Base-by-base conservation (phyloP, 1,140 invertebrate species). In the Schlechtendalia chinensis region DNA sequence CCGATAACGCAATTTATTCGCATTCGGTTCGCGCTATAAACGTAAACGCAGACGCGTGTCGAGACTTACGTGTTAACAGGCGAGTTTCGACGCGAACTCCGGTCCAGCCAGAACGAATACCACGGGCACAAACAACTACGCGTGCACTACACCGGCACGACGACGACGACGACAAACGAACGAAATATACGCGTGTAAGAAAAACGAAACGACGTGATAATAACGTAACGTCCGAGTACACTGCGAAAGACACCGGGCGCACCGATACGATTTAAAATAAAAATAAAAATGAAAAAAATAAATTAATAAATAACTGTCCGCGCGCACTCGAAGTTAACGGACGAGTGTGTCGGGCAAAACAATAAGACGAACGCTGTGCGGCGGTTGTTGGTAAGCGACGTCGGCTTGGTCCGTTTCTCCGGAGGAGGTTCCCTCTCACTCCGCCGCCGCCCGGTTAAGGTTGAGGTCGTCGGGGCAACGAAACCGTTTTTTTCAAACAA, bases 401-500 rank as follows among this genome's bases (percentile, higher is more conserved):
- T 10, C 54, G 24, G 29, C 54, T 17, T 16, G 19, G 74, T 63
- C 12, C 74, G 47, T 79, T 79, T 79, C 74, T 79, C 74, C 58
- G n/a, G 16, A 58, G 39, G 56, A 59, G 16, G 56, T 59, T 79
- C 58, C 74, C 74, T 79, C 74, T 79, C 74, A 79, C 74, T 79
- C 54, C 22, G 58, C 24, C 39, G 56, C 32, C 32, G 32, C 3
- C 32, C 58, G 74, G 74, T 79, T 79, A 79, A 79, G 74, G 74
- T 79, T 79, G 74, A 79, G 74, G 74, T 79, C 74, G 56, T 79
- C 47, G 61, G n/a, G 50, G 74, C 61, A 79, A 79, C 61, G 74
- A 61, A 47, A n/a, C n/a, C n/a, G n/a, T 61, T 63, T 79, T 47
- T 24, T 79, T 47, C 47, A 47, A 61, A 61, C 39, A 58, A 56